A percentile compares a stretch with the other conserved stretches of the same genome.
Evolutionary conservation across 1,140 invertebrate species (phyloP).

Genomic region (Nebria ingens): DNA sequence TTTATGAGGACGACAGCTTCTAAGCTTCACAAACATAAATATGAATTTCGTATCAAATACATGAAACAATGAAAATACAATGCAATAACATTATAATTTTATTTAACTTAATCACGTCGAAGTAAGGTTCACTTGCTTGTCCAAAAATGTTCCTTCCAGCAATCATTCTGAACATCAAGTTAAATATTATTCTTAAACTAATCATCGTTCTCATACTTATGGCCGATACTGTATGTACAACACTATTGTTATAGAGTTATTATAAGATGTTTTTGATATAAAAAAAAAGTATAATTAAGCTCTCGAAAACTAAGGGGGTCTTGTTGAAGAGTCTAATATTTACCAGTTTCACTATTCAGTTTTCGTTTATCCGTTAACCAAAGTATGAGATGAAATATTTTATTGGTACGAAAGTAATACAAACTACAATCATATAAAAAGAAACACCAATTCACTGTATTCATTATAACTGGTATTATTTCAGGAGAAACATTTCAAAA

Average conservation of each 20-base stretch:
- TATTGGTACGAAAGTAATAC: not conserved
- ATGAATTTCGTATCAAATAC: too few relatives aligned
- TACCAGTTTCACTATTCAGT: conserved; percentile 1
- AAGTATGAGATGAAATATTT: not conserved
- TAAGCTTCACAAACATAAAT: too few relatives aligned
- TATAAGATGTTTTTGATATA: conserved; percentile 8
- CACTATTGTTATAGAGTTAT: conserved; percentile 6
- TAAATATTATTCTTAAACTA: too few relatives aligned
- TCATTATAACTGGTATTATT: not conserved
- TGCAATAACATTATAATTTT: too few relatives aligned
- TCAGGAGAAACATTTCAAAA: not conserved
- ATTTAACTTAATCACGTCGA: too few relatives aligned
- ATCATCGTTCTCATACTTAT: too few relatives aligned
- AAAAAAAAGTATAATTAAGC: conserved; percentile 1
- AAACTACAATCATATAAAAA: not conserved
- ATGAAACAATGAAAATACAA: too few relatives aligned
- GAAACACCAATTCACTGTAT: conserved; percentile 9
- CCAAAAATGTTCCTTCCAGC: too few relatives aligned
- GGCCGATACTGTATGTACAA: not conserved
- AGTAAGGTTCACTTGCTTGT: too few relatives aligned
- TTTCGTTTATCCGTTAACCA: too few relatives aligned
- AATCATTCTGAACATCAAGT: too few relatives aligned
- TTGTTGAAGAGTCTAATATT: conserved; percentile 4
- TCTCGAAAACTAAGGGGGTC: not conserved
- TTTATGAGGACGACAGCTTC: too few relatives aligned